These are phyloP conservation scores for Parapristionchus giblindavisi DNA, from an alignment of 2,888 invertebrate species.

Conservation along the genomic window DNA sequence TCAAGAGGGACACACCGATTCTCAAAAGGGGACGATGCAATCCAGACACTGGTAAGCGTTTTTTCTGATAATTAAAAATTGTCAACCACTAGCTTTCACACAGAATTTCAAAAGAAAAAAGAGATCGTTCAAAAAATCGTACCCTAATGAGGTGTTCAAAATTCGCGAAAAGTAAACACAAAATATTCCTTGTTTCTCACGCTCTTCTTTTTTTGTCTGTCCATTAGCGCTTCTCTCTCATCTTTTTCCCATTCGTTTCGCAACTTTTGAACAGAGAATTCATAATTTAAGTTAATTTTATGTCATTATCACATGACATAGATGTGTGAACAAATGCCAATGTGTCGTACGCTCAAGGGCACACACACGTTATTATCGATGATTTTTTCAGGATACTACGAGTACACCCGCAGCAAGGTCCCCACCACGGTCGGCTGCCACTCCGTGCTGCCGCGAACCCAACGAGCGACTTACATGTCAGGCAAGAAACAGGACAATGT, in stretches of 20 bases:
- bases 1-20: slow-evolving; percentile 53
- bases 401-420: slow-evolving; percentile 33
- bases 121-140: too few species aligned
- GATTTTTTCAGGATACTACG: slow-evolving; percentile 27
- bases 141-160: too few species aligned
- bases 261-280: too few species aligned
- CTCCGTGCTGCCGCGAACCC: slow-evolving; percentile 60
- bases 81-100: too few species aligned
- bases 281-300: neutral
- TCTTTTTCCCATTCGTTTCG: too few species aligned
- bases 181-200: too few species aligned
- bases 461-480: slow-evolving; percentile 47
- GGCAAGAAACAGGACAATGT: slow-evolving; percentile 23
- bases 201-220: too few species aligned
- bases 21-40: slow-evolving; percentile 27
- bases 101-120: too few species aligned
- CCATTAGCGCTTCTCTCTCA: too few species aligned
- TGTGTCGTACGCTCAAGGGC: too few species aligned
- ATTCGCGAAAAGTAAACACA: too few species aligned
- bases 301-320: neutral
- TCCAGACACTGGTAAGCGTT: slow-evolving; percentile 10
- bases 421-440: slow-evolving; percentile 60
- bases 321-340: neutral
- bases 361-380: too few species aligned
- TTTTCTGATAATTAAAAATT: neutral